Conservation (phyloP, 1,140 invertebrate genomes). For the Ylistrum balloti region DNA sequence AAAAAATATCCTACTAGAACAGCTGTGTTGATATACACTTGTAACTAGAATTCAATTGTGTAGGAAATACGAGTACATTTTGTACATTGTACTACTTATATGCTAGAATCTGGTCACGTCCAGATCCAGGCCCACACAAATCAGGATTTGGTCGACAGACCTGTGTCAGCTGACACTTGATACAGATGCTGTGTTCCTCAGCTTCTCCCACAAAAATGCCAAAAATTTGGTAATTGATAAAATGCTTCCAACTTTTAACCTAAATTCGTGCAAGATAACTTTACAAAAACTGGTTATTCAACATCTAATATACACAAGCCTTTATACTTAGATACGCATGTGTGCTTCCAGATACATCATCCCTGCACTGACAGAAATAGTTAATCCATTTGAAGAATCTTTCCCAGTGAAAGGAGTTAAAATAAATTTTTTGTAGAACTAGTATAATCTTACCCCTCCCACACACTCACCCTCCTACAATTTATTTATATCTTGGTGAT, state of each 20-base stretch:
- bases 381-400: too few species aligned
- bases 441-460: not conserved
- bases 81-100: too few species aligned
- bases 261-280: not conserved
- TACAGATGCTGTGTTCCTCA: not conserved
- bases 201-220: not conserved
- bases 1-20: too few species aligned
- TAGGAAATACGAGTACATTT: too few species aligned
- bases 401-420: too few species aligned
- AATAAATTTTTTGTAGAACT: too few species aligned
- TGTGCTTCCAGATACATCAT: not conserved
- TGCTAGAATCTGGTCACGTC: not conserved
- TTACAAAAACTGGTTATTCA: not conserved
- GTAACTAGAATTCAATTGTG: too few species aligned
- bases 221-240: constrained; percentile 32
- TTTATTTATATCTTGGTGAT: not conserved
- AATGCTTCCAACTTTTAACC: constrained; percentile 38
- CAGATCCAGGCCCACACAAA: not conserved
- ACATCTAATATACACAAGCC: not conserved
- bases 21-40: too few species aligned
- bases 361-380: not conserved
- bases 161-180: not conserved
- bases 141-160: not conserved
- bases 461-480: not conserved
- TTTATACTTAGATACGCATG: not conserved